A percentile compares a stretch with the other conserved stretches of the same genome.
Evolutionary conservation across 2,113 vertebrate species (phyloP).

Genomic region (Centropristis striata): DNA sequence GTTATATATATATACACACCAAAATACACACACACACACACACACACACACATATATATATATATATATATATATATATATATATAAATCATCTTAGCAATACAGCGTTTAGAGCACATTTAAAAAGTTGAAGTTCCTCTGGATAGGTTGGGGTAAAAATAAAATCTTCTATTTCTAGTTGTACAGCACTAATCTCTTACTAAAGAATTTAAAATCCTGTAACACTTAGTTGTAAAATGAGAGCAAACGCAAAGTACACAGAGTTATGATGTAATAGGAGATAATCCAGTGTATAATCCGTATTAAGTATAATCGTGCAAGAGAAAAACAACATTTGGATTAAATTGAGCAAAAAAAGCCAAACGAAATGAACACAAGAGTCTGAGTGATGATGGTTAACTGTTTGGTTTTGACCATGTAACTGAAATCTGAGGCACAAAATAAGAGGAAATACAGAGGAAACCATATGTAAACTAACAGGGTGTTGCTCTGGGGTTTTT

Average conservation of each 20-base stretch:
- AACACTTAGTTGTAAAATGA: constrained; percentile 9
- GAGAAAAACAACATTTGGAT: constrained; percentile 44
- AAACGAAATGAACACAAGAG: background rate
- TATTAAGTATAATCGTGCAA: constrained; percentile 9
- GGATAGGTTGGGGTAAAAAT: background rate
- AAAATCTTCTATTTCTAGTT: background rate
- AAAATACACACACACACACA: too few relatives aligned
- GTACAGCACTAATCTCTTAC: background rate
- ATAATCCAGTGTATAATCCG: constrained; percentile 44
- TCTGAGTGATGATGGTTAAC: constrained; percentile 1
- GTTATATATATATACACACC: too few relatives aligned
- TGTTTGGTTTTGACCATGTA: constrained; percentile 6
- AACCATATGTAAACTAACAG: background rate
- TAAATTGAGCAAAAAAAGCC: background rate
- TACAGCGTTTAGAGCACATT: background rate
- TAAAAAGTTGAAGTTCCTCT: background rate
- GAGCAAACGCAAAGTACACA: background rate
- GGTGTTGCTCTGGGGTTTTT: background rate
- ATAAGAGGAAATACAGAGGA: constrained; percentile 2
- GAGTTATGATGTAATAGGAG: constrained; percentile 33
- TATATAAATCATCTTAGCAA: background rate
- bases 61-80: too few relatives aligned
- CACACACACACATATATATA: too few relatives aligned
- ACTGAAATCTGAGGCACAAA: background rate
- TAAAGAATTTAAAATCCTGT: background rate